phyloP scores from a whole-genome alignment of 2,888 invertebrate genomes.

The Brenthis daphne region DNA sequence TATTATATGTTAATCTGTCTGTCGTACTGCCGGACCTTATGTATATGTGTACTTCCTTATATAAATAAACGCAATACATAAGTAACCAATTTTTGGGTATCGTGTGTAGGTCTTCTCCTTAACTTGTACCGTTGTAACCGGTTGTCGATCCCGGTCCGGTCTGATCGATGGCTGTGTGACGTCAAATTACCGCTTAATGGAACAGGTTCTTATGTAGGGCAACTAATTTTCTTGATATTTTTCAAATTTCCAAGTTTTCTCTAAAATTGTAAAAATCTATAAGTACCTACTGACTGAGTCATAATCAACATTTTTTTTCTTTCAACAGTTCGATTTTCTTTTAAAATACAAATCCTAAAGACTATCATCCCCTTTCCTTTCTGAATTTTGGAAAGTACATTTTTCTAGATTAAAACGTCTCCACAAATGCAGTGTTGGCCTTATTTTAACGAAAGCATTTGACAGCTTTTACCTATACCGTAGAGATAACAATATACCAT shows the following conservation, averaged over 20 bases:
- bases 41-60: background rate
- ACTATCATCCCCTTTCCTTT: no score
- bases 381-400: no score
- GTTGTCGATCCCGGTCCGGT: constrained; percentile 39
- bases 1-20: background rate
- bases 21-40: background rate
- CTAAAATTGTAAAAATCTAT: background rate
- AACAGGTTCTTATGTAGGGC: constrained; percentile 37
- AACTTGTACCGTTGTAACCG: constrained; percentile 43
- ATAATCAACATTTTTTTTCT: no score
- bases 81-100: no score
- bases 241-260: background rate
- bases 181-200: constrained; percentile 40
- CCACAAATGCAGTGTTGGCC: no score
- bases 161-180: constrained; percentile 43
- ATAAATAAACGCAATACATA: background rate
- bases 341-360: no score
- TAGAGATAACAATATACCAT: no score
- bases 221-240: constrained; percentile 21
- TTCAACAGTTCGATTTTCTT: no score
- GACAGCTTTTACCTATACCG: no score
- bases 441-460: no score
- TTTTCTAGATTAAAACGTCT: no score
- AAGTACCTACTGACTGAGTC: background rate
- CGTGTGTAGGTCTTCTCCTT: constrained; percentile 14